These are phyloP conservation scores for Parnassius smintheus DNA, from an alignment of 2,888 invertebrate genomes.

Conservation along the genomic window DNA sequence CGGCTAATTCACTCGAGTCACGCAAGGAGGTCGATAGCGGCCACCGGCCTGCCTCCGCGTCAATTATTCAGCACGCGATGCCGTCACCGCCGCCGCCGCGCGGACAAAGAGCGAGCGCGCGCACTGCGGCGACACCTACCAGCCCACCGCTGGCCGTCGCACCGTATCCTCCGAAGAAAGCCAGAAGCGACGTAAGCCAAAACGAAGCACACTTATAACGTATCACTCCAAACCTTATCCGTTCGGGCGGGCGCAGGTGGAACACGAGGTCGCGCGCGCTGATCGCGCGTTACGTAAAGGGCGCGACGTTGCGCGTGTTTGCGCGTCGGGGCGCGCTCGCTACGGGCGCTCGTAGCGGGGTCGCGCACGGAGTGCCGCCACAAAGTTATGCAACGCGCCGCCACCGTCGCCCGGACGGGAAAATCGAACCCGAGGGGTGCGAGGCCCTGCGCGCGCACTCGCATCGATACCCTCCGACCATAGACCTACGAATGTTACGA, in stretches of 20 bases:
- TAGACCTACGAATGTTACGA: constrained; percentile 36
- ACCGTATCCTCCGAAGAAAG: constrained; percentile 41
- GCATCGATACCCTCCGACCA: constrained; percentile 54
- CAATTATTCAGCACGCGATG: constrained; percentile 74
- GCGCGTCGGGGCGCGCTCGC: constrained; percentile 69
- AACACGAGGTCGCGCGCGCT: constrained; percentile 51
- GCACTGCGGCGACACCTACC: constrained; percentile 56
- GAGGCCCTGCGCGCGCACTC: constrained; percentile 66
- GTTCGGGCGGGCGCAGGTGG: constrained; percentile 39
- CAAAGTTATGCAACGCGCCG: constrained; percentile 78
- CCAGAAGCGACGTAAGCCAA: constrained; percentile 48
- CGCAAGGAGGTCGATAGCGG: constrained; percentile 80
- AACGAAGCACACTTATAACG: constrained; percentile 54
- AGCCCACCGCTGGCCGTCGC: constrained; percentile 59
- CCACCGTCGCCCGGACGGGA: constrained; percentile 66
- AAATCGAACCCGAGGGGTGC: constrained; percentile 70
- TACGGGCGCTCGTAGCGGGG: constrained; percentile 74
- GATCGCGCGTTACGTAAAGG: constrained; percentile 78
- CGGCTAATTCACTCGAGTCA: constrained; percentile 67
- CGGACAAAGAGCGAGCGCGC: constrained; percentile 64
- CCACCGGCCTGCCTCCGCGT: constrained; percentile 72
- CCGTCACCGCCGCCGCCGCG: constrained; percentile 57
- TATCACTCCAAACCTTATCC: constrained; percentile 58
- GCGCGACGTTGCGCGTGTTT: constrained; percentile 67
- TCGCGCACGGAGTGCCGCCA: constrained; percentile 78